These are phyloP conservation scores for Nasua narica DNA, from an alignment of 2,797 vertebrate species.

Conservation along the genomic window DNA sequence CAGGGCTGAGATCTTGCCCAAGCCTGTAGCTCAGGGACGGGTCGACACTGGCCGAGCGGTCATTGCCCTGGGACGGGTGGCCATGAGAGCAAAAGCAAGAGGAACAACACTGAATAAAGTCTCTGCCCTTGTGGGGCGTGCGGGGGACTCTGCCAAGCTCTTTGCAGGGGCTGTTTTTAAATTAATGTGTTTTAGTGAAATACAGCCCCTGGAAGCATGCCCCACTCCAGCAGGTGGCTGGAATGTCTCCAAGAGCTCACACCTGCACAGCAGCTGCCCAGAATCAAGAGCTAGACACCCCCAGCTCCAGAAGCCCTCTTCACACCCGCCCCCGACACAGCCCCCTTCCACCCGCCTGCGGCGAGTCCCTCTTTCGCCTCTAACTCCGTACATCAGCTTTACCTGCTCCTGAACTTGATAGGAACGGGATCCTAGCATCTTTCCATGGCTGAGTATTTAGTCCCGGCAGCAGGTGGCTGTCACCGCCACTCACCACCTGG, in stretches of 20 bases:
- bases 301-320: neutral
- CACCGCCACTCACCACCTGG: rapidly evolving
- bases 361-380: neutral
- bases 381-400: too few relatives aligned
- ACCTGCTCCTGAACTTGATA: neutral
- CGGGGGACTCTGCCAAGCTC: neutral
- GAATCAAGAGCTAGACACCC: too few relatives aligned
- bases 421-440: rapidly evolving
- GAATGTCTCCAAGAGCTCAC: neutral
- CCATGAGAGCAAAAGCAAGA: rapidly evolving
- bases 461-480: rapidly evolving
- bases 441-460: rapidly evolving
- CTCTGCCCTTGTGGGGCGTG: neutral
- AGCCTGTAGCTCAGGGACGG: rapidly evolving
- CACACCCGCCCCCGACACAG: rapidly evolving
- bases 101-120: neutral
- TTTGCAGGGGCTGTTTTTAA: rapidly evolving
- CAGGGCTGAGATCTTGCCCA: too few relatives aligned
- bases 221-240: rapidly evolving
- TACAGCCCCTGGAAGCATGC: rapidly evolving
- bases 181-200: neutral
- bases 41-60: neutral
- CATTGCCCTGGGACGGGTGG: neutral
- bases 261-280: neutral
- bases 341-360: neutral